phyloP scores from a whole-genome alignment of 2,797 vertebrate genomes.

The Salarias fasciatus region DNA sequence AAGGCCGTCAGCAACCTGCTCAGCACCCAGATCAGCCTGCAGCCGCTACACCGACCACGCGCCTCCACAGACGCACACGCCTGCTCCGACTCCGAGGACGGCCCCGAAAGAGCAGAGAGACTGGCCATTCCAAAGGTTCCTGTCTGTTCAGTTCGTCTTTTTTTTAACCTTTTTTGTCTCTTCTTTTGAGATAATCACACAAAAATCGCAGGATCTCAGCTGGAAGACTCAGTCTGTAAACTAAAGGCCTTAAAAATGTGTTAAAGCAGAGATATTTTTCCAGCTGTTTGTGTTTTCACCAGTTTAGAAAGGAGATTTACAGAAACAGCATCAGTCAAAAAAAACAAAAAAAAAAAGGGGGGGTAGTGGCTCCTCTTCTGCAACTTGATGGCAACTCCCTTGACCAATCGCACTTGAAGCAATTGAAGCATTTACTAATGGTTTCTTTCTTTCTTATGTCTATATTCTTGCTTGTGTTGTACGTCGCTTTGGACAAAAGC shows the following conservation, averaged over 20 bases:
- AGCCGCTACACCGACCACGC: conserved; percentile 90
- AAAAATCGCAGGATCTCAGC: neutral
- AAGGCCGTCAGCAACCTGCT: conserved; percentile 97
- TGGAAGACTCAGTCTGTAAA: neutral
- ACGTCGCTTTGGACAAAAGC: too few species aligned
- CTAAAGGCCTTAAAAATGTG: neutral
- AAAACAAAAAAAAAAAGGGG: too few species aligned
- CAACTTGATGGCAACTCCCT: too few species aligned
- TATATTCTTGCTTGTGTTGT: too few species aligned
- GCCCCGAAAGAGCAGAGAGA: conserved; percentile 88
- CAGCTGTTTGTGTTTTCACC: too few species aligned
- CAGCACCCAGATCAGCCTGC: conserved; percentile 93
- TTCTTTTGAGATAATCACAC: neutral
- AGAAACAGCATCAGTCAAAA: neutral
- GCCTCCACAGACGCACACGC: conserved; percentile 82
- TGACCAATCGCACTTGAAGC: too few species aligned
- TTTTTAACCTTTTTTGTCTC: too few species aligned
- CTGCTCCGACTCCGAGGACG: conserved; percentile 93
- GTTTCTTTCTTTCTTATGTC: too few species aligned
- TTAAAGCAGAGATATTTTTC: too few species aligned
- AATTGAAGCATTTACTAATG: too few species aligned
- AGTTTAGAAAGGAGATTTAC: neutral
- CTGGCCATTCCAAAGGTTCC: conserved; percentile 92
- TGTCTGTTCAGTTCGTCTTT: too few species aligned
- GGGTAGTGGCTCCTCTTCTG: too few species aligned